These are phyloP conservation scores for Cydia amplana DNA, from an alignment of 1,140 invertebrate species.

Conservation along the genomic window DNA sequence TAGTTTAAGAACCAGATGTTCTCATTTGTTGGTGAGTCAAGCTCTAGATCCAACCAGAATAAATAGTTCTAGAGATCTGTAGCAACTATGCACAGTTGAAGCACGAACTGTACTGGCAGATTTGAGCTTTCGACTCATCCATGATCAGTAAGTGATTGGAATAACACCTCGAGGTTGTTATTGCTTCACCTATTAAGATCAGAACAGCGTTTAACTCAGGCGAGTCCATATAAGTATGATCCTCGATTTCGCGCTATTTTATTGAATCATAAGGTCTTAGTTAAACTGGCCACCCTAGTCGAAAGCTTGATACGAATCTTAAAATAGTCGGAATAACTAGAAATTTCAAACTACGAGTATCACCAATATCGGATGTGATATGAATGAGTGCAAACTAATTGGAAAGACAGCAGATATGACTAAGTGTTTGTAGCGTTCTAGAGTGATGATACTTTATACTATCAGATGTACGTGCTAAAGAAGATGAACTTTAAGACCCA, in stretches of 20 bases:
- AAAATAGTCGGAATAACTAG: not conserved
- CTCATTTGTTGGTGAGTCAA: too few relatives aligned
- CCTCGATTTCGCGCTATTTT: not conserved
- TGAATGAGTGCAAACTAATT: conserved; percentile 6
- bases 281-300: not conserved
- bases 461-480: conserved; percentile 7
- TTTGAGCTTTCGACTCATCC: not conserved
- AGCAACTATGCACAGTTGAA: too few relatives aligned
- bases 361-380: not conserved
- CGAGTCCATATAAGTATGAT: not conserved
- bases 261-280: not conserved
- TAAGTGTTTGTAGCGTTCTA: not conserved
- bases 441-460: not conserved
- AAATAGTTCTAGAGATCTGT: too few relatives aligned
- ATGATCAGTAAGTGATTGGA: not conserved
- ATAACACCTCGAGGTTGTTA: not conserved
- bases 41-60: too few relatives aligned
- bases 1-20: conserved; percentile 1
- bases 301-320: not conserved
- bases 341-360: not conserved
- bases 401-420: not conserved
- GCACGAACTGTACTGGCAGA: not conserved
- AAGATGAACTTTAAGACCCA: not conserved
- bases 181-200: not conserved
- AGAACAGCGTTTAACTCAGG: not conserved